phyloP scores from a whole-genome alignment of 1,140 invertebrate species.

The Drosophila navojoa region DNA sequence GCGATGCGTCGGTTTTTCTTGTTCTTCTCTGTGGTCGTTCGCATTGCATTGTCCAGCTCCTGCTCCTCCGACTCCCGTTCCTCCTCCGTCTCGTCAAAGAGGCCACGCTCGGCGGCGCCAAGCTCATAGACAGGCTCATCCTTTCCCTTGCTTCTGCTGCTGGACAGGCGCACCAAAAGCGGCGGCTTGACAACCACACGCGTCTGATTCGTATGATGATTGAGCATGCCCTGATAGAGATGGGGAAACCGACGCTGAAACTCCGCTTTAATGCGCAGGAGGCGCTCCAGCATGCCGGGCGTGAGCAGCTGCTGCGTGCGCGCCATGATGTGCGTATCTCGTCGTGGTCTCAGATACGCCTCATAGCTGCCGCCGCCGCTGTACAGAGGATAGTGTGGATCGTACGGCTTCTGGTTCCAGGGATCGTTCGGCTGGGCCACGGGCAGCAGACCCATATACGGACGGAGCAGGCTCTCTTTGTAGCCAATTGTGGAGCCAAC shows the following conservation, averaged over 20 bases:
- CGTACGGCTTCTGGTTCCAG: slow-evolving; percentile 60
- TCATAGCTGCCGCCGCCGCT: slow-evolving; percentile 74
- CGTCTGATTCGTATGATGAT: slow-evolving; percentile 58
- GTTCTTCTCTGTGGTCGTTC: slow-evolving; percentile 10
- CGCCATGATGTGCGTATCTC: slow-evolving; percentile 67
- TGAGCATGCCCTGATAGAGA: slow-evolving; percentile 72
- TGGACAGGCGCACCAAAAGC: slow-evolving; percentile 33
- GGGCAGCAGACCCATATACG: slow-evolving; percentile 74
- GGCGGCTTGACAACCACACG: slow-evolving; percentile 70
- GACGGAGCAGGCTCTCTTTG: slow-evolving; percentile 52
- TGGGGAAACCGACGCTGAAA: slow-evolving; percentile 70
- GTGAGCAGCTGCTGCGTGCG: slow-evolving; percentile 53
- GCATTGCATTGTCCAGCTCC: background rate
- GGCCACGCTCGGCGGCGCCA: slow-evolving; percentile 70
- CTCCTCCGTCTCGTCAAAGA: slow-evolving; percentile 44
- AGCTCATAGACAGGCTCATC: slow-evolving; percentile 52
- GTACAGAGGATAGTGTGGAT: slow-evolving; percentile 57
- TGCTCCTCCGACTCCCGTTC: slow-evolving; percentile 6
- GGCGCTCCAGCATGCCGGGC: slow-evolving; percentile 71
- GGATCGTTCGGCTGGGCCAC: slow-evolving; percentile 65
- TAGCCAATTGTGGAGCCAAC: slow-evolving; percentile 52
- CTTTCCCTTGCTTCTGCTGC: background rate
- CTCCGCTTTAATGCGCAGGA: slow-evolving; percentile 66
- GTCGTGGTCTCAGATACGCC: slow-evolving; percentile 57
- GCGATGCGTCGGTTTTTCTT: background rate